These are phyloP conservation scores for Carpatolechia fugitivella DNA, from an alignment of 2,888 invertebrate species.

Conservation along the genomic window DNA sequence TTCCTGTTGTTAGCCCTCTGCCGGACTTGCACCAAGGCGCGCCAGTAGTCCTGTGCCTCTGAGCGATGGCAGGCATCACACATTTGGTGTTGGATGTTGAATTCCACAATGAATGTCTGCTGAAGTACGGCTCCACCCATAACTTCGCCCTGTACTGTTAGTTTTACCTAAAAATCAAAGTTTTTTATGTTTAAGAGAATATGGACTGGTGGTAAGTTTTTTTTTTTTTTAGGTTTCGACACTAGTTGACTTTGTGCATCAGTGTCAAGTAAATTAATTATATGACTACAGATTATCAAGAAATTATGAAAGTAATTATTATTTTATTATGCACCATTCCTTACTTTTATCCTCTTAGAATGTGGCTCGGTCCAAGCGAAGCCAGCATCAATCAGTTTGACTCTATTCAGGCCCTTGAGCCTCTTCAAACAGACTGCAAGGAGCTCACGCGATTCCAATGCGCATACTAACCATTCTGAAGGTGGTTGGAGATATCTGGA, in stretches of 20 bases:
- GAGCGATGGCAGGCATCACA: constrained; percentile 98
- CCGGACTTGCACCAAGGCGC: constrained; percentile 92
- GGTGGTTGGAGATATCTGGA: constrained; percentile 93
- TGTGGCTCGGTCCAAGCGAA: constrained; percentile 99
- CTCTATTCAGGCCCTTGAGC: constrained; percentile 91
- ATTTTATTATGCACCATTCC: neutral
- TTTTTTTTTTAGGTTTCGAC: too few species aligned
- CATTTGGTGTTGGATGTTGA: constrained; percentile 94
- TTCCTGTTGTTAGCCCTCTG: constrained; percentile 96
- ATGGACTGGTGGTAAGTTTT: too few species aligned
- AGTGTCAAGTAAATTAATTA: too few species aligned
- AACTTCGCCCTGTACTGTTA: constrained; percentile 97
- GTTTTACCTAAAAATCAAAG: constrained; percentile 80
- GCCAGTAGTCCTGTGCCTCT: constrained; percentile 99
- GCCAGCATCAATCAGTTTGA: constrained; percentile 96
- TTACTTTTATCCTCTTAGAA: constrained; percentile 96
- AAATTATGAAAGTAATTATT: neutral
- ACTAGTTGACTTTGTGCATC: too few species aligned
- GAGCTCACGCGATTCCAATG: constrained; percentile 94
- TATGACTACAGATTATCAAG: too few species aligned
- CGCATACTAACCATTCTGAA: constrained; percentile 89
- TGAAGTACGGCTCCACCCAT: constrained; percentile 93
- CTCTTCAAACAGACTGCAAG: constrained; percentile 94
- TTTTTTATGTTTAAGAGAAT: too few species aligned
- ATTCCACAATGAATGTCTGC: constrained; percentile 97